Evolutionary conservation across 2,113 vertebrate species (phyloP).

Genomic region (Mungos mungo): DNA sequence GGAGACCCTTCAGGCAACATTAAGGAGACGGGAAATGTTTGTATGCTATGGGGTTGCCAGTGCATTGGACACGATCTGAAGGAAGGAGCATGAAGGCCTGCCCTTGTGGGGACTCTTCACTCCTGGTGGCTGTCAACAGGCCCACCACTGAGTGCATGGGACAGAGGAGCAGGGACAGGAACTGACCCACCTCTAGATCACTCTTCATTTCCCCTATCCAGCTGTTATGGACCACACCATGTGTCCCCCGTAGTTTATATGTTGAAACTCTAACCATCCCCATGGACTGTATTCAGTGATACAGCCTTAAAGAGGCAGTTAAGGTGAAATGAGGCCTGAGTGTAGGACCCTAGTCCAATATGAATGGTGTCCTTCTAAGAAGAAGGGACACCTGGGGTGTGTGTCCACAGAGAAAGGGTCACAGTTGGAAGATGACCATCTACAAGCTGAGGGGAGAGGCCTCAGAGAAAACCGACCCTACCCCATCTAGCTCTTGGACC

Average conservation of each 20-base stretch:
- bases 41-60: neutral
- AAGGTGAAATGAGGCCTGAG: neutral
- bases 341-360: neutral
- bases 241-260: neutral
- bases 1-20: neutral
- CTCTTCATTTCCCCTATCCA: neutral
- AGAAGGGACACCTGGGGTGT: neutral
- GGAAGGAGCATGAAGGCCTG: rapidly evolving
- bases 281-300: neutral
- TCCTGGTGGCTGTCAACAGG: neutral
- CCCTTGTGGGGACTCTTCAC: neutral
- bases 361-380: neutral
- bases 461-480: neutral
- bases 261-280: neutral
- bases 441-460: neutral
- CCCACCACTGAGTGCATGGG: too few species aligned
- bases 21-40: neutral
- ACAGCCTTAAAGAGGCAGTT: neutral
- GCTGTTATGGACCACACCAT: neutral
- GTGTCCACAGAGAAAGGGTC: neutral
- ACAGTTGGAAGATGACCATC: neutral
- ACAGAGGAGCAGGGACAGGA: neutral
- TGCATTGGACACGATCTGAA: too few species aligned
- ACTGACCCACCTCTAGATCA: neutral
- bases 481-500: neutral